Base-by-base conservation (phyloP, 2,888 invertebrate genomes). In the Thereva nobilitata region DNA sequence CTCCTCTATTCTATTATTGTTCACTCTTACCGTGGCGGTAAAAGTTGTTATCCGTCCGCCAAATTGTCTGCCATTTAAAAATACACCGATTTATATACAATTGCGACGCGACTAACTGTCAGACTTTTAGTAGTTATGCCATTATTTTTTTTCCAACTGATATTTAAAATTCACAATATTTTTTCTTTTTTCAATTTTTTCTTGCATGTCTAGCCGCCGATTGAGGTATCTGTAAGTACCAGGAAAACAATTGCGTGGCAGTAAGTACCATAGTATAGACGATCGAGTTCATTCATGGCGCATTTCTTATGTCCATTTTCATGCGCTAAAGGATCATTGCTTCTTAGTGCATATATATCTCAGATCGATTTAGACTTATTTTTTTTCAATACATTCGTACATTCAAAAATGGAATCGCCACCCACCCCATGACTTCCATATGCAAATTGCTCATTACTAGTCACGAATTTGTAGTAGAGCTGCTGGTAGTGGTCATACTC, bases 141-240 rank as follows among this genome's bases (percentile, higher is more conserved):
- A 34, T n/a, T 4, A 23, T 23, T 50, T 50, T 44, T 44, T 53
- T 38, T 37, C 34, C n/a, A 10, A 37, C 10, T 2, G 6, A 35
- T 53, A 37, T 44, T 49, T 23, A 9, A 9, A n/a, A 9, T 4
- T 49, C 7, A 6, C 10, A 2, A 49, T 49, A 49, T n/a, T 42
- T 41, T 55, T 41, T 41, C 23, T 54, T 59, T 57, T 65, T 5
- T 45, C n/a, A 23, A 23, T 40, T 47, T 57, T 5, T 45, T 12
- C 9, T 70, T 70, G 45, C 68, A 70, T 70, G 70, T 68, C 68
- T 70, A 70, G 70, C 68, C 64, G 10, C 9, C 54, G 47, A 61
- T 61, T 52, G 64, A 67, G 68, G 68, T 23, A 38, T 38, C 66
- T 42, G 70, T 70, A 70, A 70, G 70, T 70, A 70, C 47, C n/a